Evolutionary conservation across 2,797 vertebrate species (phyloP).

Genomic region (Thripadectes ignobilis): DNA sequence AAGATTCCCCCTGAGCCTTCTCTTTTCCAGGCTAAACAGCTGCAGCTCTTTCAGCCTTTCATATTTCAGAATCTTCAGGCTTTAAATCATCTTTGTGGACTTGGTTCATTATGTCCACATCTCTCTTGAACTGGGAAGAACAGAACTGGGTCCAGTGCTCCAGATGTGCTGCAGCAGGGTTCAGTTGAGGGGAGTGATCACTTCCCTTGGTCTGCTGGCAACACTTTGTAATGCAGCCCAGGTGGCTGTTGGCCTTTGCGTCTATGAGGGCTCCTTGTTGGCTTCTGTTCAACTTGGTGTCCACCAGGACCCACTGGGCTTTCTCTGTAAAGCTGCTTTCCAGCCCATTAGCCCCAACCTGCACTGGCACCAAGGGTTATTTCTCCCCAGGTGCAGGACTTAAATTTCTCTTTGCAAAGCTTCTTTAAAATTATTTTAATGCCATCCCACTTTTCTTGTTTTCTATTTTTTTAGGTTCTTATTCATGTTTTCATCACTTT

Average conservation of each 20-base stretch:
- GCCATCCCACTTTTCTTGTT: neutral
- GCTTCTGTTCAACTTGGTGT: neutral
- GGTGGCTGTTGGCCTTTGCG: neutral
- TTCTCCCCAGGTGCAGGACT: neutral
- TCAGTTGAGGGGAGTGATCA: fast-evolving
- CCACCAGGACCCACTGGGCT: fast-evolving
- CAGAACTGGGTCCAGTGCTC: neutral
- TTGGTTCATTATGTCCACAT: neutral
- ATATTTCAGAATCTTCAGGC: neutral
- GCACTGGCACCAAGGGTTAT: neutral
- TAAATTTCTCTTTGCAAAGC: neutral
- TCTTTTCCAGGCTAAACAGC: neutral
- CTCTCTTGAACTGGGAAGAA: neutral
- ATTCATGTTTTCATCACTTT: neutral
- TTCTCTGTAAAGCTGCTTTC: neutral
- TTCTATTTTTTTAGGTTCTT: neutral
- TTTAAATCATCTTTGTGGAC: neutral
- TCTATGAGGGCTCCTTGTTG: neutral
- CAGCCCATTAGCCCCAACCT: neutral
- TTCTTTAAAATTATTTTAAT: neutral
- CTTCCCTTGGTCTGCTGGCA: neutral
- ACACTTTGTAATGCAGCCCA: neutral
- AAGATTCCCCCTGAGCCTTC: neutral
- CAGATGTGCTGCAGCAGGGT: neutral
- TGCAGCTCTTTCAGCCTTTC: neutral